A percentile compares a stretch with the other conserved stretches of the same genome.
phyloP scores from a whole-genome alignment of 2,888 invertebrate species.

The Toxonevra muliebris region DNA sequence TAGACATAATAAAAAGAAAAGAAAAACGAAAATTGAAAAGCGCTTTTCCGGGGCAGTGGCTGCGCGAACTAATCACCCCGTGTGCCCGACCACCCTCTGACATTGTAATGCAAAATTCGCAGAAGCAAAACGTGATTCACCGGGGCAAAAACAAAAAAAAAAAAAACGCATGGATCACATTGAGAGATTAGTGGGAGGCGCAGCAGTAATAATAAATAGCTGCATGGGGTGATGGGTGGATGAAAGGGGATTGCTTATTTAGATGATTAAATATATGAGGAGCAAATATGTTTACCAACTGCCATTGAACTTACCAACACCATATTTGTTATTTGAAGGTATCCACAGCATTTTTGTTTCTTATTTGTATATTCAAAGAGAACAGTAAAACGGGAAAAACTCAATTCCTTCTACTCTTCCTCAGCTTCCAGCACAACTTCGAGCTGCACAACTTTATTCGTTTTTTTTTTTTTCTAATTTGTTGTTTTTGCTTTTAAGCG shows the following conservation, averaged over 20 bases:
- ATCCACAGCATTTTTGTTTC: constrained; percentile 60
- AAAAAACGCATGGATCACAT: constrained; percentile 17
- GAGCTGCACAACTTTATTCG: constrained; percentile 3
- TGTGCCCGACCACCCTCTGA: neutral
- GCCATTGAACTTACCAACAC: constrained; percentile 60
- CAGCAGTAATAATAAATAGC: neutral
- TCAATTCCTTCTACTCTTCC: no score
- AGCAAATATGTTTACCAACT: no score
- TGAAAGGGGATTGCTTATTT: no score
- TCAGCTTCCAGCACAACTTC: no score
- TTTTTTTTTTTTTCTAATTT: neutral
- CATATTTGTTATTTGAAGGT: constrained; percentile 65
- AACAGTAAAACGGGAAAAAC: no score
- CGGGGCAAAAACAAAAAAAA: neutral
- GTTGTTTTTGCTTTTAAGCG: neutral
- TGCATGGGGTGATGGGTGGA: neutral
- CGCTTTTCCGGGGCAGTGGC: constrained; percentile 49
- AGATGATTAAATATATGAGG: no score
- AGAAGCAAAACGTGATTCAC: constrained; percentile 29
- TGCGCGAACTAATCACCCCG: constrained; percentile 2
- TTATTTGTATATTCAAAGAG: constrained; percentile 23
- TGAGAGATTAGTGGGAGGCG: neutral
- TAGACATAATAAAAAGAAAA: neutral
- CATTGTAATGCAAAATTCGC: constrained; percentile 18
- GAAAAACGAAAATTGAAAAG: constrained; percentile 47